Percentiles rank a stretch among this genome's conserved stretches.
Conservation (phyloP, 2,797 vertebrate species). For the Octomys mimax region DNA sequence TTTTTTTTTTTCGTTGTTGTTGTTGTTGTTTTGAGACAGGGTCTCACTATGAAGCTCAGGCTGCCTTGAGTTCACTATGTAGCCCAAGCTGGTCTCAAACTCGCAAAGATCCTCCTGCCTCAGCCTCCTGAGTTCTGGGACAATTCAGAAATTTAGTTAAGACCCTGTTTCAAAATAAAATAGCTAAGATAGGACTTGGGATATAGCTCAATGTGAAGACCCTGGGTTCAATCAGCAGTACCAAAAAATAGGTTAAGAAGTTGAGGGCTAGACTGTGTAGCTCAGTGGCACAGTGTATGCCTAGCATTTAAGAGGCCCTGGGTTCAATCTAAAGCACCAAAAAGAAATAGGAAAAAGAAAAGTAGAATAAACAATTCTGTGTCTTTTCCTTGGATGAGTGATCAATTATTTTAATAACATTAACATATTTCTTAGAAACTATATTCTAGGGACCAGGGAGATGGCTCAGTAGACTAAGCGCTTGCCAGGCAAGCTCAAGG, state of each 20-base stretch:
- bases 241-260: neutral
- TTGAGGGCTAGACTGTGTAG: neutral
- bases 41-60: too few species aligned
- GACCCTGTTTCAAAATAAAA: neutral
- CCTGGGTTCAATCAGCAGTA: neutral
- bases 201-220: neutral
- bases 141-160: neutral
- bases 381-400: neutral
- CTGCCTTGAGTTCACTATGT: too few species aligned
- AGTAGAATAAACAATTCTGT: neutral
- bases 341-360: neutral
- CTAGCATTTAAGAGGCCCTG: too few species aligned
- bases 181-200: neutral
- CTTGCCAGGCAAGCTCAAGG: too few species aligned
- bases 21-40: too few species aligned
- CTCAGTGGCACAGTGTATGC: neutral
- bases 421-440: slow-evolving; percentile 39
- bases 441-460: too few species aligned
- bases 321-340: neutral
- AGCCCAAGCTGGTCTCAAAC: neutral
- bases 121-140: too few species aligned
- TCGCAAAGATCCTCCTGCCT: too few species aligned
- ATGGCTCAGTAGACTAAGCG: too few species aligned
- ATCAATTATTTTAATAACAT: slow-evolving; percentile 43
- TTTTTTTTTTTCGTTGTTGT: too few species aligned